phyloP scores from a whole-genome alignment of 2,888 invertebrate species.

The Sacculina carcini region DNA sequence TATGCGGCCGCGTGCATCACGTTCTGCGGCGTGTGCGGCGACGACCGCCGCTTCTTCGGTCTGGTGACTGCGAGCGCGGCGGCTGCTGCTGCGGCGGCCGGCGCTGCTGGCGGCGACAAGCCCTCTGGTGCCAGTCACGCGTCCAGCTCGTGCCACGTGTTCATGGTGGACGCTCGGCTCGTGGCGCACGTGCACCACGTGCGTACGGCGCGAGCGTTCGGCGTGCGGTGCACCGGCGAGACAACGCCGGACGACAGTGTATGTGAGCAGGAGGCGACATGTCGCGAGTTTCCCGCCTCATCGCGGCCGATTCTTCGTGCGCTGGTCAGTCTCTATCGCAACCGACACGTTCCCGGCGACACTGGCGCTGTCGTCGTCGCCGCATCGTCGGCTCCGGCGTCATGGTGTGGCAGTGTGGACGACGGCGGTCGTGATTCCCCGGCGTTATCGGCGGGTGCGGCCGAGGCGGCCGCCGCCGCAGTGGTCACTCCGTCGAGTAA shows the following conservation, averaged over 20 bases:
- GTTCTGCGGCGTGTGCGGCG: constrained; percentile 67
- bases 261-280: constrained; percentile 39
- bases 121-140: constrained; percentile 9
- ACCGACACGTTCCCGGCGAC: constrained; percentile 11
- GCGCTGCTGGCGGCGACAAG: constrained; percentile 27
- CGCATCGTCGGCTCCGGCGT: constrained; percentile 13
- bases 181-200: constrained; percentile 53
- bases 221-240: constrained; percentile 46
- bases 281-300: constrained; percentile 68
- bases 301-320: constrained; percentile 35
- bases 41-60: constrained; percentile 75
- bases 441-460: too few species aligned
- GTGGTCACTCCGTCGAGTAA: constrained; percentile 58
- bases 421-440: too few species aligned
- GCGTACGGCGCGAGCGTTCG: constrained; percentile 53
- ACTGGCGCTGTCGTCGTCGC: constrained; percentile 14
- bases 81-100: constrained; percentile 19
- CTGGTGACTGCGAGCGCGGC: constrained; percentile 37
- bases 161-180: constrained; percentile 67
- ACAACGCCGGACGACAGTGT: constrained; percentile 25
- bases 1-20: constrained; percentile 63
- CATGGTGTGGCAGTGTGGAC: constrained; percentile 13
- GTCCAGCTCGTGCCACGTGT: constrained; percentile 70
- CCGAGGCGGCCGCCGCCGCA: constrained; percentile 38
- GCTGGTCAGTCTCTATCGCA: constrained; percentile 28